Evolutionary conservation across 37 sponge, comb jelly and placozoan species (phyloP).

Genomic region (Geodia barretti): DNA sequence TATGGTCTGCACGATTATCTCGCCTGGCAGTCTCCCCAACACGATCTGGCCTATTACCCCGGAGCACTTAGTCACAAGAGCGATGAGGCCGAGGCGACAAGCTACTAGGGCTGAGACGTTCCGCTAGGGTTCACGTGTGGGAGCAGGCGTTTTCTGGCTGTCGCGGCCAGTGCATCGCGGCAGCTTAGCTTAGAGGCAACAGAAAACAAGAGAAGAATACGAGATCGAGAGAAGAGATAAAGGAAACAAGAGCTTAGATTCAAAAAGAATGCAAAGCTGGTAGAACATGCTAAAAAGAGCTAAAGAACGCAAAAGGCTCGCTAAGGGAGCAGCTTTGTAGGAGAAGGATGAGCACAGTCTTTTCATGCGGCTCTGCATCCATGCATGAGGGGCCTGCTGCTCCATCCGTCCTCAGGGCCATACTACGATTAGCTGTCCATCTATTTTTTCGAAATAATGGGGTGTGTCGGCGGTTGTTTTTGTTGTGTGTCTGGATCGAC

Average conservation of each 20-base stretch:
- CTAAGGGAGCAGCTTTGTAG: too few relatives aligned
- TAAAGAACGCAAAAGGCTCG: too few relatives aligned
- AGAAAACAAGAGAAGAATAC: too few relatives aligned
- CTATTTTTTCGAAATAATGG: constrained; percentile 45
- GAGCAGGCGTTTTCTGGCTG: constrained; percentile 33
- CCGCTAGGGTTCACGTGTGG: constrained; percentile 35
- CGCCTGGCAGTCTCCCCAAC: constrained; percentile 42
- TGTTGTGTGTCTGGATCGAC: neutral
- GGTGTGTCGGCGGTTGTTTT: neutral
- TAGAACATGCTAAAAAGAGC: too few relatives aligned
- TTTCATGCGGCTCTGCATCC: constrained; percentile 32
- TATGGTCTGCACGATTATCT: constrained; percentile 49
- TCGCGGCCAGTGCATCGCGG: constrained; percentile 38
- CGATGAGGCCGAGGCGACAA: constrained; percentile 56
- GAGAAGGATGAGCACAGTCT: constrained; percentile 54
- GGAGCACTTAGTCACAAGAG: constrained; percentile 59
- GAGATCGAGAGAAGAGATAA: too few relatives aligned
- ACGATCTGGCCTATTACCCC: constrained; percentile 51
- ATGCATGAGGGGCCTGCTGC: constrained; percentile 56
- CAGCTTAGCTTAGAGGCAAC: too few relatives aligned
- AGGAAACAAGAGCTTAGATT: too few relatives aligned
- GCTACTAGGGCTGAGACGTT: constrained; percentile 33
- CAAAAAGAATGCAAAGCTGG: too few relatives aligned
- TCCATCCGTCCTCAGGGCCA: constrained; percentile 34
- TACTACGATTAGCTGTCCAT: constrained; percentile 17